Evolutionary conservation across 2,797 vertebrate species (phyloP), one percentile per base, ranked within the genome.

Genomic region (Falco concolor): DNA sequence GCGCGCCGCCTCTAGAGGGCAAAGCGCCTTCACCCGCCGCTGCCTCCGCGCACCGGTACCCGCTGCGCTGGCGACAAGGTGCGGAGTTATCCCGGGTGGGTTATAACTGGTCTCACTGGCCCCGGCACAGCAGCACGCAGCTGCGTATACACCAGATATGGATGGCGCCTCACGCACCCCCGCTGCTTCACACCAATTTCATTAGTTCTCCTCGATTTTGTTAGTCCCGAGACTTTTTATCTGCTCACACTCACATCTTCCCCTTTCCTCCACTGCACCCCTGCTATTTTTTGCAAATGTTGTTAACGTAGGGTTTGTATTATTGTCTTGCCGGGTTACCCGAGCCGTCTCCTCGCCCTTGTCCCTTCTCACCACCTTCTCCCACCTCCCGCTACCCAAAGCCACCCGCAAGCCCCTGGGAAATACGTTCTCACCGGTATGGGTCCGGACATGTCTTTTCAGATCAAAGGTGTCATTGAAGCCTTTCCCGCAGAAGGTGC

Each of bases 381-480:
- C 40, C 75, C 77, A 47, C 40, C 47, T 65, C 44, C 20, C 3
- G 0, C 44, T 23, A 8, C 67, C 44, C 13, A 12, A 40, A 79
- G n/a, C 53, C 5, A 1, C 27, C 64, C 2, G 0, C 15, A 2
- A 77, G 32, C 34, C 38, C 52, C 56, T 3, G 0, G n/a, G 50
- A 21, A 67, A 34, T 0, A 0, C 5, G 0, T 34, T 40, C 98
- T 96, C 95, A 99, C 98, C 98, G 36, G 98, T 98, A 75, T 99
- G 98, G 3, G 98, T 99, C 91, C 98, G 98, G 81, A 98, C 98
- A 1, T 98, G 98, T 87, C 98, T 98, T 89, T 99, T 99, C 90
- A 99, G 96, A 93, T 99, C 98, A 28, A 99, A 99, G 81, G 98
- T 98, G 91, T 99, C 98, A 0, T 98, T 99, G 98, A 99, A 99